A percentile compares a stretch with the other conserved stretches of the same genome.
Conservation (phyloP, 1,140 invertebrate genomes). For the Bacillus rossius region DNA sequence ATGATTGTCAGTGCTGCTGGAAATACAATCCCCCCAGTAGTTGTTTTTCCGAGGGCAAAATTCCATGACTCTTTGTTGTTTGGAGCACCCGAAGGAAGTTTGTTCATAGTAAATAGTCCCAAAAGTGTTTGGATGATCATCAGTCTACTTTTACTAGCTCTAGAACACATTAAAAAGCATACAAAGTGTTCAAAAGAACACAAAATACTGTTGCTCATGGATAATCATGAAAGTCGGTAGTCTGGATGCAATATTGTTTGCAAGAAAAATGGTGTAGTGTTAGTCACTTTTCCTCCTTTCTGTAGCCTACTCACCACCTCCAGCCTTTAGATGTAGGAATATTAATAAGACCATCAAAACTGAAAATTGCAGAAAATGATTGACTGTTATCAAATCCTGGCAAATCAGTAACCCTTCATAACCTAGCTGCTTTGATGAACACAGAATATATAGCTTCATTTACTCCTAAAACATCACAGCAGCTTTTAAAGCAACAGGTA, state of each 20-base stretch:
- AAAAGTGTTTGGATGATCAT: slow-evolving; percentile 13
- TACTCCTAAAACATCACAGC: not conserved
- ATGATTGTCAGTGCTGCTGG: slow-evolving; percentile 27
- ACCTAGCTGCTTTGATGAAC: not conserved
- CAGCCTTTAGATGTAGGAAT: slow-evolving; percentile 35
- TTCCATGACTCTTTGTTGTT: slow-evolving; percentile 27
- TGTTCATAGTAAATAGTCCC: slow-evolving; percentile 3
- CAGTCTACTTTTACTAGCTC: slow-evolving; percentile 19
- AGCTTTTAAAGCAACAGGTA: not conserved
- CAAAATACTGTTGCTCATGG: slow-evolving; percentile 37
- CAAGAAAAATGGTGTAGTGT: slow-evolving; percentile 24
- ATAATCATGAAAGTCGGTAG: slow-evolving; percentile 38
- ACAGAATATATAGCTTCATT: not conserved
- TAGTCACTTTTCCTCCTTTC: slow-evolving; percentile 33
- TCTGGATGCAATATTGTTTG: slow-evolving; percentile 23
- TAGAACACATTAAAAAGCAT: slow-evolving; percentile 28
- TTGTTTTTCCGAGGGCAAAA: slow-evolving; percentile 32
- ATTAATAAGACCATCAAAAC: slow-evolving; percentile 29
- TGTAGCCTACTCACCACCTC: slow-evolving; percentile 25
- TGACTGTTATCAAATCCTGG: slow-evolving; percentile 22
- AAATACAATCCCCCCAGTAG: slow-evolving; percentile 29
- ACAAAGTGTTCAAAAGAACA: slow-evolving; percentile 23
- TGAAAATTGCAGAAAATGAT: slow-evolving; percentile 23
- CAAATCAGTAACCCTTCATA: slow-evolving; percentile 12
- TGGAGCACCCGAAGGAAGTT: slow-evolving; percentile 27